phyloP scores from a whole-genome alignment of 1,140 invertebrate species.

The Drosophila varians region DNA sequence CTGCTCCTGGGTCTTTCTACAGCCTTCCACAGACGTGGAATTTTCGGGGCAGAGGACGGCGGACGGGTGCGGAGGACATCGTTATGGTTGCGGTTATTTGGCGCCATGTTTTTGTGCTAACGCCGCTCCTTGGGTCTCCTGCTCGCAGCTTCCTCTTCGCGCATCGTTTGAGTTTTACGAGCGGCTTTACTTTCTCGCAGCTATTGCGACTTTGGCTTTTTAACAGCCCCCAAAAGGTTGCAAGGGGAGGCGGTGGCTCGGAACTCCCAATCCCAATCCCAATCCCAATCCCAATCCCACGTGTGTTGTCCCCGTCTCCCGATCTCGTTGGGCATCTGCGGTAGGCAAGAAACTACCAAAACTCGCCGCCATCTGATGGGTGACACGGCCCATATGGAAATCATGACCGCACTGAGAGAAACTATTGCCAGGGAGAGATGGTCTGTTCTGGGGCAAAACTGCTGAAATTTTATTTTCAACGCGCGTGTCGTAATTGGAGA shows the following conservation, averaged over 20 bases:
- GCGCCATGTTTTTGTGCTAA: conserved; percentile 72
- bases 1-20: conserved; percentile 31
- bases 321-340: conserved; percentile 43
- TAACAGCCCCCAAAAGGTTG: conserved; percentile 57
- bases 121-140: conserved; percentile 1
- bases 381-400: conserved; percentile 76
- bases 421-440: not conserved
- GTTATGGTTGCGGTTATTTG: conserved; percentile 82
- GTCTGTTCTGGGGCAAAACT: conserved; percentile 32
- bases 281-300: conserved; percentile 49
- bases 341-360: conserved; percentile 45
- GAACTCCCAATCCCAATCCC: conserved; percentile 11
- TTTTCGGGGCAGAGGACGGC: not conserved
- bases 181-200: conserved; percentile 80
- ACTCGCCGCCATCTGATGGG: conserved; percentile 9
- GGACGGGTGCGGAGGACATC: conserved; percentile 6
- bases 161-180: conserved; percentile 81
- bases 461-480: conserved; percentile 80
- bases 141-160: conserved; percentile 23
- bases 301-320: conserved; percentile 60
- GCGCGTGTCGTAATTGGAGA: conserved; percentile 78
- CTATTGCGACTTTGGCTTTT: conserved; percentile 79
- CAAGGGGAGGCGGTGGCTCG: not conserved
- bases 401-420: conserved; percentile 9
- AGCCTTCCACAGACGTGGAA: conserved; percentile 2